Percentiles rank a stretch among this genome's conserved stretches.
phyloP scores from a whole-genome alignment of 2,797 vertebrate species.

The Corythornis leucogaster region DNA sequence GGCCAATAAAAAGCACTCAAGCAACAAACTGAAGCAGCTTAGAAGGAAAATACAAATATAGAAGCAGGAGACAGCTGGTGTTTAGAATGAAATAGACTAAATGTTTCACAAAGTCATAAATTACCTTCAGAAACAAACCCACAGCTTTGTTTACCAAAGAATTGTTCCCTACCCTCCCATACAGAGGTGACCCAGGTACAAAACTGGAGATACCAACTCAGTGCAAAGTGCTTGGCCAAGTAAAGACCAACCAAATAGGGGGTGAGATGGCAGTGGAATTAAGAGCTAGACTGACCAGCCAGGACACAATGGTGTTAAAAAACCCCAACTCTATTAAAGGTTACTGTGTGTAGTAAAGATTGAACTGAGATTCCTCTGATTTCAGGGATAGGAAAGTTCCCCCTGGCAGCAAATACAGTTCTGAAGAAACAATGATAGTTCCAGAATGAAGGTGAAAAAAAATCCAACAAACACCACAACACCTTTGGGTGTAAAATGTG shows the following conservation, averaged over 20 bases:
- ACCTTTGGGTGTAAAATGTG: neutral
- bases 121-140: neutral
- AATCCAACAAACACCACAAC: neutral
- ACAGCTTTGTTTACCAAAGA: neutral
- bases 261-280: neutral
- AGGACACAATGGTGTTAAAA: neutral
- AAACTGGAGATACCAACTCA: neutral
- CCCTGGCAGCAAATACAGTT: neutral
- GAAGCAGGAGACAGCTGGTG: neutral
- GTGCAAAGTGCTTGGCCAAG: neutral
- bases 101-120: neutral
- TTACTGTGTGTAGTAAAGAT: neutral
- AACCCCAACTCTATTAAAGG: neutral
- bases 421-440: neutral
- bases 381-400: neutral
- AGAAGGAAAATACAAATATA: neutral
- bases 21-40: neutral
- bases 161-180: neutral
- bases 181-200: neutral
- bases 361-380: neutral
- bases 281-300: neutral
- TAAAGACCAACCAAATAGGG: neutral
- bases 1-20: conserved; percentile 6
- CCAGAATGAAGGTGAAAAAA: neutral
- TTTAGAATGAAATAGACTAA: conserved; percentile 15